Conservation (phyloP, 2,797 vertebrate species). For the Notolabrus celidotus region DNA sequence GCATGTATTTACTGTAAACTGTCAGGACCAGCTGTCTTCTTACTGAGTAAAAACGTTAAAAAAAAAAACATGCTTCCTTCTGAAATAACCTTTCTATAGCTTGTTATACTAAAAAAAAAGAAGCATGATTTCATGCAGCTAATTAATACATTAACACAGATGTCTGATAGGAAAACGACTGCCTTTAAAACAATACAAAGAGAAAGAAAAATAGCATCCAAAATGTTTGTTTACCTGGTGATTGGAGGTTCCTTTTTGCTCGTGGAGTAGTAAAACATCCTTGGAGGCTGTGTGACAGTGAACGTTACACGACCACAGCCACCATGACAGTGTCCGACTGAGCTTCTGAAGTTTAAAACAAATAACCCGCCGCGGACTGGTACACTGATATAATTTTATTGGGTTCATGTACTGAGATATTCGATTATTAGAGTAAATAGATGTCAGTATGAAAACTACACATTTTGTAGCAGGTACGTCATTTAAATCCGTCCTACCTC, state of each 20-base stretch:
- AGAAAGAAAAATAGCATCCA: rapidly evolving
- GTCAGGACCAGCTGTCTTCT: no score
- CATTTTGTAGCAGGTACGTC: constrained; percentile 28
- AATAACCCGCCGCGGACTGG: neutral
- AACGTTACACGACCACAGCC: neutral
- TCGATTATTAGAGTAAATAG: neutral
- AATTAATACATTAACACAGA: neutral
- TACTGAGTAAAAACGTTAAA: no score
- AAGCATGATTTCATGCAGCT: no score
- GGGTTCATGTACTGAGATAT: neutral
- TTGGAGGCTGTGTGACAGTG: constrained; percentile 16
- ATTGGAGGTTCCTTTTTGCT: neutral
- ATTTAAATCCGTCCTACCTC: constrained; percentile 44
- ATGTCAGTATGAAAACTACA: rapidly evolving
- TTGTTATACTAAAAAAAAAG: no score
- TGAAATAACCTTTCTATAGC: no score
- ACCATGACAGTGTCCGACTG: neutral
- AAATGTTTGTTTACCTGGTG: constrained; percentile 45
- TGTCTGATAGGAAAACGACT: no score
- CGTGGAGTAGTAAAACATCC: neutral
- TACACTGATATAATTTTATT: neutral
- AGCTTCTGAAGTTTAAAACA: neutral
- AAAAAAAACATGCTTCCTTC: no score
- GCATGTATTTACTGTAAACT: no score
- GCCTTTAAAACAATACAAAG: neutral